phyloP scores from a whole-genome alignment of 2,113 vertebrate genomes.

The Serilophus lunatus region DNA sequence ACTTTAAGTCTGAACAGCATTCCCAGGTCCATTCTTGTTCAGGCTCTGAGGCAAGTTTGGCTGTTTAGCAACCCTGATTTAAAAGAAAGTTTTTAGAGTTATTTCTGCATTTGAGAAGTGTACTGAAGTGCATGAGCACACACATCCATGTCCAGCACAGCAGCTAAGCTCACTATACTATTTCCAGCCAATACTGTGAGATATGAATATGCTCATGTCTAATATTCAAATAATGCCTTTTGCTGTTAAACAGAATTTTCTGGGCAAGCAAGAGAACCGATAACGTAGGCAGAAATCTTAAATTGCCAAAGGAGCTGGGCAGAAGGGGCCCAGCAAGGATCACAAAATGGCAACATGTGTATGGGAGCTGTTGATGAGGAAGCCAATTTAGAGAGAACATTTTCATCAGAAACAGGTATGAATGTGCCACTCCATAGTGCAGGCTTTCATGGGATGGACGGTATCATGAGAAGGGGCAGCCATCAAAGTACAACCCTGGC shows the following conservation, averaged over 20 bases:
- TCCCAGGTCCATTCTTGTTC: neutral
- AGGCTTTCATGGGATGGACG: neutral
- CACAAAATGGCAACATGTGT: neutral
- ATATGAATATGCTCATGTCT: neutral
- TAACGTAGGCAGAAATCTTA: neutral
- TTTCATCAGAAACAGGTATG: neutral
- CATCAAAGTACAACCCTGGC: neutral
- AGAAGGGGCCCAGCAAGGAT: neutral
- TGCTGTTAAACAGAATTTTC: neutral
- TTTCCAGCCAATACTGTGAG: neutral
- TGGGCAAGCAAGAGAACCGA: neutral
- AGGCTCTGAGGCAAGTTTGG: neutral
- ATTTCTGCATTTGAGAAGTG: neutral
- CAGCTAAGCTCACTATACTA: neutral
- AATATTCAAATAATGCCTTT: neutral
- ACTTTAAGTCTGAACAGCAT: neutral
- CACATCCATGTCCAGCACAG: fast-evolving
- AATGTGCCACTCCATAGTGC: neutral
- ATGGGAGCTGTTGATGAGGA: neutral
- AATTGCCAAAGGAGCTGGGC: neutral
- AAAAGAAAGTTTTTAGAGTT: neutral
- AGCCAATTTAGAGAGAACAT: neutral
- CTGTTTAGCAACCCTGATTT: neutral
- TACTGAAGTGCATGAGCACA: fast-evolving
- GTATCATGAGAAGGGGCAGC: neutral